Evolutionary conservation across 2,113 vertebrate genomes (phyloP).

Genomic region (Chaenogobius annularis): DNA sequence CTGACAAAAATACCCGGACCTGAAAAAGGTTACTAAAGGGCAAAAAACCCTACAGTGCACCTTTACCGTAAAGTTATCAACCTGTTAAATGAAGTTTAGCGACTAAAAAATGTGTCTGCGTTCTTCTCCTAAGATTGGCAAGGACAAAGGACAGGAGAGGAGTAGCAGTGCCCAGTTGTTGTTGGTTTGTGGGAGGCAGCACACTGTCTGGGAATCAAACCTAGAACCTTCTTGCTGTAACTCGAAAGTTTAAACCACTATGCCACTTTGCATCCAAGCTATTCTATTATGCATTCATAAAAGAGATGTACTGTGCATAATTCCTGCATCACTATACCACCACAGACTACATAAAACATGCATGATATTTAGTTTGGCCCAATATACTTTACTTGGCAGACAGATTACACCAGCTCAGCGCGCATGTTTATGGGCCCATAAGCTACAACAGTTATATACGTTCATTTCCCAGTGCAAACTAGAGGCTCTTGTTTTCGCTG

Average conservation of each 20-base stretch:
- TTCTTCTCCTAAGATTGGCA: too few relatives aligned
- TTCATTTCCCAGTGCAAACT: conserved; percentile 29
- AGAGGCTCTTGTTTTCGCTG: conserved; percentile 35
- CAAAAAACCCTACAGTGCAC: too few relatives aligned
- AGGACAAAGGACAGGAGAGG: too few relatives aligned
- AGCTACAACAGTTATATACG: conserved; percentile 28
- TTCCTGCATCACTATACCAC: neutral
- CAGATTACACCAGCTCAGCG: conserved; percentile 28
- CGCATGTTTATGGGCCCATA: conserved; percentile 30
- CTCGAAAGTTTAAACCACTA: neutral
- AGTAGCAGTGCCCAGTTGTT: too few relatives aligned
- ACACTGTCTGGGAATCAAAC: neutral
- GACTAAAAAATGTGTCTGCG: too few relatives aligned
- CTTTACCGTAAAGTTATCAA: too few relatives aligned
- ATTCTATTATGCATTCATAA: neutral
- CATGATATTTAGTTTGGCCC: conserved; percentile 6
- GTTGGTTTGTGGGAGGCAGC: neutral
- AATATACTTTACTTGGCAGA: conserved; percentile 20
- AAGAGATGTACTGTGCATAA: neutral
- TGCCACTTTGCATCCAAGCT: neutral
- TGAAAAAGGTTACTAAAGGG: too few relatives aligned
- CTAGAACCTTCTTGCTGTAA: neutral
- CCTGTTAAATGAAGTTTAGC: too few relatives aligned
- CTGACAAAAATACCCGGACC: too few relatives aligned
- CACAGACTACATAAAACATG: conserved; percentile 7